Evolutionary conservation across 2,113 vertebrate species (phyloP).

Genomic region (Cisticola juncidis): DNA sequence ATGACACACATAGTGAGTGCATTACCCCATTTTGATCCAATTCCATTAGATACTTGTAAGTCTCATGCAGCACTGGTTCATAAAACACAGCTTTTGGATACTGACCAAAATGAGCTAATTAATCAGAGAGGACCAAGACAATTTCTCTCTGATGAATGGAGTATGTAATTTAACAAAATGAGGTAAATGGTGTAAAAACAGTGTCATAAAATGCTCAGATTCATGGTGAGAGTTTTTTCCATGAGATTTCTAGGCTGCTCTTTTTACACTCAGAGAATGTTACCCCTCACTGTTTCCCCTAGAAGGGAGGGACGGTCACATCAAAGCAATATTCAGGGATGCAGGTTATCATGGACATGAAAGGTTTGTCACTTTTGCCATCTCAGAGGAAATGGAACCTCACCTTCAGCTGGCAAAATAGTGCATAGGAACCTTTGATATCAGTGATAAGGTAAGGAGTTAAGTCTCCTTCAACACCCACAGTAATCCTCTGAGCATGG

Average conservation of each 20-base stretch:
- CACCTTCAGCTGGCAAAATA: background rate
- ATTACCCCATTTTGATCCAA: constrained; percentile 21
- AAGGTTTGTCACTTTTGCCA: background rate
- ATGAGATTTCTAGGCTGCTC: background rate
- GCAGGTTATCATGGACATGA: background rate
- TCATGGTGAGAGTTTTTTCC: background rate
- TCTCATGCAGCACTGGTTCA: background rate
- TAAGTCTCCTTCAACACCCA: background rate
- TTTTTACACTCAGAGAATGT: background rate
- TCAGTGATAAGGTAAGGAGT: background rate
- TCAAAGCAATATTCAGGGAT: background rate
- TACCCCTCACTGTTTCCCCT: background rate
- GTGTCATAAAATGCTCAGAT: background rate
- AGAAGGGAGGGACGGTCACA: background rate
- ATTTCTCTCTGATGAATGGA: background rate
- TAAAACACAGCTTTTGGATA: background rate
- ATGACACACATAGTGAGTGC: background rate
- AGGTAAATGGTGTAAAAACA: constrained; percentile 16
- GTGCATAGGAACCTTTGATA: background rate
- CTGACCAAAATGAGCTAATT: constrained; percentile 46
- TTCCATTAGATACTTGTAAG: background rate
- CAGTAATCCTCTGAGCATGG: background rate
- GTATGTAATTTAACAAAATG: background rate
- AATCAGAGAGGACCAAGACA: constrained; percentile 7
- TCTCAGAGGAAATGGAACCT: background rate